phyloP scores from a whole-genome alignment of 2,888 invertebrate genomes.

The Aporophyla nigra region DNA sequence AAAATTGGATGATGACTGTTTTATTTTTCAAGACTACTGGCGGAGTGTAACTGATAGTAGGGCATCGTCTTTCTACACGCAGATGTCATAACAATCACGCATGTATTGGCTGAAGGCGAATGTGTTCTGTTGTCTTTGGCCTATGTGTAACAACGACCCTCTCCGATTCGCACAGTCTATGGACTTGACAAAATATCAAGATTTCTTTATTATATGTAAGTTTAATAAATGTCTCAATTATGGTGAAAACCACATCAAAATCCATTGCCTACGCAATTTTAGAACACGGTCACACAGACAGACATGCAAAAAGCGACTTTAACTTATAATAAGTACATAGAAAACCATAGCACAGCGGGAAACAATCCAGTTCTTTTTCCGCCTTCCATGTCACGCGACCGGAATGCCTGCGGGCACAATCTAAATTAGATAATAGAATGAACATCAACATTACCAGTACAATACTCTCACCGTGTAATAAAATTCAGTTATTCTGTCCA shows the following conservation, averaged over 20 bases:
- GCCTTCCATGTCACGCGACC: constrained; percentile 37
- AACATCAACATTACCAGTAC: constrained; percentile 17
- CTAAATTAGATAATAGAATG: constrained; percentile 44
- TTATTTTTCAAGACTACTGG: not conserved
- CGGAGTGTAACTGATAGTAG: not conserved
- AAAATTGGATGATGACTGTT: not conserved
- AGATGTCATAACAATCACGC: not conserved
- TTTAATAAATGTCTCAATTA: too few relatives aligned
- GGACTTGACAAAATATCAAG: too few relatives aligned
- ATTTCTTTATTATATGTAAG: too few relatives aligned
- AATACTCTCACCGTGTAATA: not conserved
- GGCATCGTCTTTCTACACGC: not conserved
- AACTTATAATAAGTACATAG: not conserved
- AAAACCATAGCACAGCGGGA: not conserved
- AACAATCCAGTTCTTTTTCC: constrained; percentile 22
- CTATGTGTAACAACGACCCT: too few relatives aligned
- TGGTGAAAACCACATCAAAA: too few relatives aligned
- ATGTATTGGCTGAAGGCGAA: not conserved
- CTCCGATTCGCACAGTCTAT: too few relatives aligned
- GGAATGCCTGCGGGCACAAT: constrained; percentile 25
- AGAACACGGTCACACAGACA: too few relatives aligned
- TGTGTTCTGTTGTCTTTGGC: too few relatives aligned
- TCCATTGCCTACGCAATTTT: too few relatives aligned
- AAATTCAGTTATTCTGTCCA: not conserved
- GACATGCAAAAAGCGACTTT: too few relatives aligned